Conservation (phyloP, 1,140 invertebrate species). For the Lepidurus apus region DNA sequence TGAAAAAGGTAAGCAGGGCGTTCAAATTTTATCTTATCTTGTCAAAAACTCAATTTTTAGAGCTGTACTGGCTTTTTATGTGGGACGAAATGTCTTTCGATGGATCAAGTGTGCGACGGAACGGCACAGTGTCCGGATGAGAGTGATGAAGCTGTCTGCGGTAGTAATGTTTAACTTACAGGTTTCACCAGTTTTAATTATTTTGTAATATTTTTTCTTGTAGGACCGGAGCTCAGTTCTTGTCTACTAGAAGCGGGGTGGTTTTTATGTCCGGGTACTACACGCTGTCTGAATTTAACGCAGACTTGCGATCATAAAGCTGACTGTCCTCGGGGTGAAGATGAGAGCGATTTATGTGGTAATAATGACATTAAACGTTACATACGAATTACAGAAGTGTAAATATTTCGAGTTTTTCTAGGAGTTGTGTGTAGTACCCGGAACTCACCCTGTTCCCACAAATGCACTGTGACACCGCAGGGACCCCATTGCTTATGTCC, state of each 20-base stretch:
- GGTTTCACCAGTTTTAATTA: not conserved
- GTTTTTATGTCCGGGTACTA: slow-evolving; percentile 47
- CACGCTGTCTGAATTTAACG: slow-evolving; percentile 47
- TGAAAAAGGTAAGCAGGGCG: not conserved
- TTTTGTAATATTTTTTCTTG: not conserved
- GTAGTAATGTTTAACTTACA: not conserved
- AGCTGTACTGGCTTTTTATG: slow-evolving; percentile 18
- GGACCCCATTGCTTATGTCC: slow-evolving; percentile 30
- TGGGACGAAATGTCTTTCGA: slow-evolving; percentile 44
- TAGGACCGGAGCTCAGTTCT: not conserved
- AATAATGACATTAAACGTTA: not conserved
- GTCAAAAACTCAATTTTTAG: not conserved
- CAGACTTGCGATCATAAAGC: slow-evolving; percentile 51
- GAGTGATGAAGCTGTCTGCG: not conserved
- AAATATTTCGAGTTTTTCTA: not conserved
- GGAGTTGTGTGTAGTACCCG: not conserved
- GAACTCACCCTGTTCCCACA: not conserved
- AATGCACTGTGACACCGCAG: slow-evolving; percentile 10
- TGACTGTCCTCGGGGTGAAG: slow-evolving; percentile 27
- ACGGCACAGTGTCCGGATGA: slow-evolving; percentile 40
- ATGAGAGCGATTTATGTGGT: slow-evolving; percentile 20
- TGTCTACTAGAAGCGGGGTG: not conserved
- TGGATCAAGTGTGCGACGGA: slow-evolving; percentile 60
- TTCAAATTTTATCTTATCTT: not conserved
- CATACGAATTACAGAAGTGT: not conserved